phyloP scores from a whole-genome alignment of 2,888 invertebrate species.

The Thereva nobilitata region DNA sequence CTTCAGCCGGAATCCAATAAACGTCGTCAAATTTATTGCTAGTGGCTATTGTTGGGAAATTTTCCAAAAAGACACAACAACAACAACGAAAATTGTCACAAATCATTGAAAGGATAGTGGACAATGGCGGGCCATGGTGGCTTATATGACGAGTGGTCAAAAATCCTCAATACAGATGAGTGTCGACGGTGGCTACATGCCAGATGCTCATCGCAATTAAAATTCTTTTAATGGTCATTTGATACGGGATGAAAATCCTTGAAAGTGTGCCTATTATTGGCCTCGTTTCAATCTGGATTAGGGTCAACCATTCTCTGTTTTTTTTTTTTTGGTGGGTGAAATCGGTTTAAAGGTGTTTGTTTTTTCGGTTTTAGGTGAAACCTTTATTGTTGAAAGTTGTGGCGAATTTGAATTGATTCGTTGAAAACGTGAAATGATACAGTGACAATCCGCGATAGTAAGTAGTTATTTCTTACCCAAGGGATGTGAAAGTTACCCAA shows the following conservation, averaged over 20 bases:
- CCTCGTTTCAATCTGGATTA: too few species aligned
- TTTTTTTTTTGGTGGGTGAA: too few species aligned
- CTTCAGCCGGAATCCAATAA: slow-evolving; percentile 37
- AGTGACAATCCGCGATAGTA: too few species aligned
- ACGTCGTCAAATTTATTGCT: slow-evolving; percentile 42
- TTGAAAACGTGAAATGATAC: too few species aligned
- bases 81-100: slow-evolving; percentile 32
- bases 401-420: too few species aligned
- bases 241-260: slow-evolving; percentile 10
- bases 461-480: too few species aligned
- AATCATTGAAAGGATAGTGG: slow-evolving; percentile 36
- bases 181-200: slow-evolving; percentile 9
- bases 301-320: too few species aligned
- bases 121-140: slow-evolving; percentile 34
- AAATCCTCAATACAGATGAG: slow-evolving; percentile 29
- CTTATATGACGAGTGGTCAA: slow-evolving; percentile 38
- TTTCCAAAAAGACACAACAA: slow-evolving; percentile 32
- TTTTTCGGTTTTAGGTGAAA: too few species aligned
- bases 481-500: too few species aligned
- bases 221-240: slow-evolving; percentile 40
- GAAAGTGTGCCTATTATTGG: too few species aligned
- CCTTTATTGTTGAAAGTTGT: too few species aligned
- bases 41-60: slow-evolving; percentile 36
- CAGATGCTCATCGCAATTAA: slow-evolving; percentile 40
- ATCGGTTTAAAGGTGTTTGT: too few species aligned